Evolutionary conservation across 2,888 invertebrate genomes (phyloP), one percentile per base, ranked within the genome.

Genomic region (Odiellus spinosus): DNA sequence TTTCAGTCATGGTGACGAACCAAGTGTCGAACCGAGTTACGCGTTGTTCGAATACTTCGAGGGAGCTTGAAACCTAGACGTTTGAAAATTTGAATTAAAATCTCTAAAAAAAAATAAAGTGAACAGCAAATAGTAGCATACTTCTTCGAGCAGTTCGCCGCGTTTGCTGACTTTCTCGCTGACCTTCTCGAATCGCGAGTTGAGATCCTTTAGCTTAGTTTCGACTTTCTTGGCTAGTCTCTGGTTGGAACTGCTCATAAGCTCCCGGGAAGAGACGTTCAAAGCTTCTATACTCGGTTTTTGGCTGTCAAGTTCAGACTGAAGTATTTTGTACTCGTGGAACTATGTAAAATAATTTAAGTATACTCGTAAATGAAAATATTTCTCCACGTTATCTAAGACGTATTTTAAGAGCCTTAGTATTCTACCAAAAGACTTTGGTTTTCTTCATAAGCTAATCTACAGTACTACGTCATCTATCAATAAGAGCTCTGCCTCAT

Each of bases 221-320:
- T 91, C 88, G 48, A 91, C 78, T 59, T 86, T 84, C 67, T 85
- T 87, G 1, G 88, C 87, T 48, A 88, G 79, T 34, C 87, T 73
- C 0, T 82, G 78, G 66, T 90, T 90, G 56, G 81, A 81, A 0
- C 85, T 80, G 40, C 77, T 80, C 20, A 90, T 78, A 4, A 91
- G 74, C 60, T 88, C 84, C 51, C 80, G 74, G 0, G 88, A 87
- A 11, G 79, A 78, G 42, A 77, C 67, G 39, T 81, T 76, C 14
- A 91, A 78, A 44, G 82, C 80, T 60, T 82, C 84, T 21, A 93
- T 78, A 58, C 85, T 83, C 12, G 82, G 77, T 54, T 83, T 77
- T 58, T 91, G 84, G 32, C 82, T 82, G 58, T 86, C 85, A 47
- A 91, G 71, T 64, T 93, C 93, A 1, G 79, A 74, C 59, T 83